These are phyloP conservation scores for Epistrophe eligans DNA, from an alignment of 2,888 invertebrate genomes.

Conservation along the genomic window DNA sequence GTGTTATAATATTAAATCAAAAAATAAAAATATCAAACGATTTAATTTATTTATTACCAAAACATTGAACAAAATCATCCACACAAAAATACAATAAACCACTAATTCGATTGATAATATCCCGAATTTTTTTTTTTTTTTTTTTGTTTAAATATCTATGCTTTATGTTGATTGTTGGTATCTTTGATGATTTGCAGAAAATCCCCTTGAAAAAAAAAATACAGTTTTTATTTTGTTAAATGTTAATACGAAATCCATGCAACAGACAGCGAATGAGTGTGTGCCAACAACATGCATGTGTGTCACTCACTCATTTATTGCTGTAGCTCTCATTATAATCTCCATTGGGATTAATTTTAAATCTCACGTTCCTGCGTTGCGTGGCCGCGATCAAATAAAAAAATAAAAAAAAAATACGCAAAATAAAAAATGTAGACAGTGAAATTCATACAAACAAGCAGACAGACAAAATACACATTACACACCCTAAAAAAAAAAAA, in stretches of 20 bases:
- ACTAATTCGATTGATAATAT: slow-evolving; percentile 32
- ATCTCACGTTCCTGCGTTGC: slow-evolving; percentile 70
- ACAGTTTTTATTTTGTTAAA: background rate
- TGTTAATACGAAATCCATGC: slow-evolving; percentile 58
- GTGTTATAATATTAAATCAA: slow-evolving; percentile 37
- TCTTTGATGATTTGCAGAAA: slow-evolving; percentile 59
- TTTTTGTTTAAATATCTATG: no score
- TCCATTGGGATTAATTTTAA: slow-evolving; percentile 70
- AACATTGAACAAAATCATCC: slow-evolving; percentile 54
- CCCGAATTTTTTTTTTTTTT: slow-evolving; percentile 6
- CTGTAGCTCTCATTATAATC: slow-evolving; percentile 70
- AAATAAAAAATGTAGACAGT: slow-evolving; percentile 2
- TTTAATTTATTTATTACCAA: slow-evolving; percentile 70
- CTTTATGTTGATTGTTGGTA: no score
- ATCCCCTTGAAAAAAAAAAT: slow-evolving; percentile 49
- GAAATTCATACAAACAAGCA: background rate
- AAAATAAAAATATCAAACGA: slow-evolving; percentile 54
- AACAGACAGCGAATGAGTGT: slow-evolving; percentile 22
- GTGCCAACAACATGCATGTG: slow-evolving; percentile 54
- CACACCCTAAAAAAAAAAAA: background rate
- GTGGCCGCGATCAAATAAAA: slow-evolving; percentile 66
- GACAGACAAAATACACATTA: background rate
- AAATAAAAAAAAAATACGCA: slow-evolving; percentile 7
- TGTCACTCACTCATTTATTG: slow-evolving; percentile 67
- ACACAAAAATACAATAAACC: background rate